A percentile compares a stretch with the other conserved stretches of the same genome.
These are phyloP conservation scores for Chesias legatella DNA, from an alignment of 2,888 invertebrate species.

Conservation along the genomic window DNA sequence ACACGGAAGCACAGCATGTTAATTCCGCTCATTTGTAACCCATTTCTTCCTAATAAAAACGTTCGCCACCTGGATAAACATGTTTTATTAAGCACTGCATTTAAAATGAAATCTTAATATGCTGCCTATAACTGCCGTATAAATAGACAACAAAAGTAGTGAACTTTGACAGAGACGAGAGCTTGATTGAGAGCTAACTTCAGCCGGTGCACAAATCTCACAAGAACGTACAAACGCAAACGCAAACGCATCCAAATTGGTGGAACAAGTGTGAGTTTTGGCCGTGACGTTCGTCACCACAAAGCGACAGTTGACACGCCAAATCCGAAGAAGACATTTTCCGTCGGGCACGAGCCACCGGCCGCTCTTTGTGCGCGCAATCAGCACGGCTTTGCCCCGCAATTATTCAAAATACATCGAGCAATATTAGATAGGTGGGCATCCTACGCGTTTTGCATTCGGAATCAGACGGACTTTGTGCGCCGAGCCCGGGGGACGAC, in stretches of 20 bases:
- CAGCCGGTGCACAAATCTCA: constrained; percentile 8
- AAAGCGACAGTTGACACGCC: constrained; percentile 29
- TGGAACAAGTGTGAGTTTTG: constrained; percentile 24
- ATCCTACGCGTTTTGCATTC: constrained; percentile 76
- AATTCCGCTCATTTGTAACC: too few relatives aligned
- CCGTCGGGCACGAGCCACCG: constrained; percentile 41
- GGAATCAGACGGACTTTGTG: constrained; percentile 74
- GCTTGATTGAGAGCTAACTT: neutral
- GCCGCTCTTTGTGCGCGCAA: constrained; percentile 66
- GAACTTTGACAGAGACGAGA: too few relatives aligned
- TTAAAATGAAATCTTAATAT: too few relatives aligned
- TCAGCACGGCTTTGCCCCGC: constrained; percentile 61
- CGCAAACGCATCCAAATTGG: constrained; percentile 18
- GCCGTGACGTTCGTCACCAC: constrained; percentile 24
- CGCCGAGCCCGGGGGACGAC: constrained; percentile 55
- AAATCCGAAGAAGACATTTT: constrained; percentile 68
- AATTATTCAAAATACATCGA: constrained; percentile 79
- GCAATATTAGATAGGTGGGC: constrained; percentile 77
- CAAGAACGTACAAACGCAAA: constrained; percentile 16
- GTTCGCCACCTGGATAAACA: too few relatives aligned
- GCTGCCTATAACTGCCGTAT: too few relatives aligned
- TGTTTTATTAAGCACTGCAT: too few relatives aligned
- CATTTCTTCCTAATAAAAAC: too few relatives aligned
- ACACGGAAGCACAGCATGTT: too few relatives aligned
- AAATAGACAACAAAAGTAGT: too few relatives aligned